Percentiles rank a stretch among this genome's conserved stretches.
Conservation (phyloP, 2,797 vertebrate genomes). For the Tauraco hartlaubi region DNA sequence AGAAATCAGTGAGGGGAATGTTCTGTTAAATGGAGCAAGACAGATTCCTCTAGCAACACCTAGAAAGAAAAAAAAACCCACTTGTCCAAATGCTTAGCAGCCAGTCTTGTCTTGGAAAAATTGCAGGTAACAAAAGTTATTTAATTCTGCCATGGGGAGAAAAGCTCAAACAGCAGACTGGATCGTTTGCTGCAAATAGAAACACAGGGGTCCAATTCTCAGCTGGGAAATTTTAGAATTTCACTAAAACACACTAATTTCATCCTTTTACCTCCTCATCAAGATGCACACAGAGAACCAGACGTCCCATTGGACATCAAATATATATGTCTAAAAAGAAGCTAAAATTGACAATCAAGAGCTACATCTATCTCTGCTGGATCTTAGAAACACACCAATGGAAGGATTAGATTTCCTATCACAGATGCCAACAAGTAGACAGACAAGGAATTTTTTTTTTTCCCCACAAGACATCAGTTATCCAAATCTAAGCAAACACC, state of each 20-base stretch:
- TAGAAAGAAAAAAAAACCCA: neutral
- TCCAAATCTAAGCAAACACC: slow-evolving; percentile 52
- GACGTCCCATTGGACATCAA: neutral
- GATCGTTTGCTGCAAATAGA: neutral
- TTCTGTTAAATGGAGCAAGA: slow-evolving; percentile 2
- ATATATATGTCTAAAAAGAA: neutral
- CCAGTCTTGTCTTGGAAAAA: neutral
- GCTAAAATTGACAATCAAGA: neutral
- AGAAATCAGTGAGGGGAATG: neutral
- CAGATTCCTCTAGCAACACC: neutral
- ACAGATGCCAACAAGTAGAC: slow-evolving; percentile 33
- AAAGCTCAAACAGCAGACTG: neutral
- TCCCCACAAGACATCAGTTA: slow-evolving; percentile 36
- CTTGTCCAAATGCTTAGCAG: neutral
- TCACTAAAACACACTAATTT: neutral
- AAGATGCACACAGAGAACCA: slow-evolving; percentile 7
- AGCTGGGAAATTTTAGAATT: slow-evolving; percentile 7
- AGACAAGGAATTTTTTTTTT: slow-evolving; percentile 36
- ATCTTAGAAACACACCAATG: slow-evolving; percentile 21
- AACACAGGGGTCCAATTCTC: slow-evolving; percentile 3
- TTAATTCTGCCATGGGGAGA: neutral
- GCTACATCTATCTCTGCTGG: neutral
- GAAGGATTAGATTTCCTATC: slow-evolving; percentile 21
- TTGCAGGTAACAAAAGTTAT: neutral
- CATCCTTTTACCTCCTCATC: slow-evolving; percentile 23